Evolutionary conservation across 2,888 invertebrate species (phyloP), one percentile per base, ranked within the genome.

Genomic region (Xestia c-nigrum): DNA sequence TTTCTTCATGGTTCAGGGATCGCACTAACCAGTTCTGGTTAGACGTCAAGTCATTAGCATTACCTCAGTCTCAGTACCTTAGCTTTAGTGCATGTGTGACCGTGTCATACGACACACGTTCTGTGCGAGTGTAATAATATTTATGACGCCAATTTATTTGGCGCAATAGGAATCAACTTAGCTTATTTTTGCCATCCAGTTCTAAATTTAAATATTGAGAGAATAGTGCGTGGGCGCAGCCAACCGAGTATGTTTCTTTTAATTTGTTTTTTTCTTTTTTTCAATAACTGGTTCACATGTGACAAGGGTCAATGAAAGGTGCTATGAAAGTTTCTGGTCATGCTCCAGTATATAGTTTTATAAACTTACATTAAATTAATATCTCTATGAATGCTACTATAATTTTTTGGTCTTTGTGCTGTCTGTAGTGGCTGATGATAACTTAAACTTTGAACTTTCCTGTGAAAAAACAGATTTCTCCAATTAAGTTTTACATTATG

Each of bases 81-180:
- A 63, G 19, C 12, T 64, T 19, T 78, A 86, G 86, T 86, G 40
- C 78, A 76, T 78, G 72, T 81, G 76, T 74, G 82, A 74, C 70
- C 61, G 74, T 79, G 74, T 67, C 40, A 43, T 43, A 40, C 71
- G 64, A 52, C 69, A 67, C 72, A 84, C 87, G 87, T 81, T 64
- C 24, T 46, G 21, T 21, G 43, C 47, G 57, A 38, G 43, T 46
- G 24, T 40, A 70, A 55, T n/a, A n/a, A 46, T 72, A 64, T 57
- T 63, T 64, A 66, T 61, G 59, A 68, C 74, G 73, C 65, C 21
- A 66, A 43, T 61, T 19, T 31, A 19, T 57, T 80, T 74, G 61
- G 40, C 78, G 64, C 64, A 43, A 31, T 64, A 69, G 61, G 38
- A 68, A 57, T 16, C n/a, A 57, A 69, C 31, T 16, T 40, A 61